Evolutionary conservation across 2,888 invertebrate genomes (phyloP).

Genomic region (Diploptera punctata): DNA sequence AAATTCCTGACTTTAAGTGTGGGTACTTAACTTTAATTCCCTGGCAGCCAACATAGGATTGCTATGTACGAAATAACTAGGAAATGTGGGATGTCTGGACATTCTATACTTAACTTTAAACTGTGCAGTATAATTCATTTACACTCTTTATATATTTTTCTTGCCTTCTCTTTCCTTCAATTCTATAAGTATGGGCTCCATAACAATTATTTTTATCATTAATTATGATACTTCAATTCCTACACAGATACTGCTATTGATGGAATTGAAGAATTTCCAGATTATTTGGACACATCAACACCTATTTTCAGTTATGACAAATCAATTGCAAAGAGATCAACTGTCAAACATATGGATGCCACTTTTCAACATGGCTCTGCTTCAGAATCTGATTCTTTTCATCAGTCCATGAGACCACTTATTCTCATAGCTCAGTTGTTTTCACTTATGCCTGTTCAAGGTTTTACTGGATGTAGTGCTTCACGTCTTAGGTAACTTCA

Average conservation of each 20-base stretch:
- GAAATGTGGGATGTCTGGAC: too few species aligned
- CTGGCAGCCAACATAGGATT: too few species aligned
- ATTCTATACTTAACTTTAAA: too few species aligned
- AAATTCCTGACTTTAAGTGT: too few species aligned
- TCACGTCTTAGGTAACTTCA: not conserved
- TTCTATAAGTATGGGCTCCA: too few species aligned
- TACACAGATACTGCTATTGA: not conserved
- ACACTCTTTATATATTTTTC: too few species aligned
- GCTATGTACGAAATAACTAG: too few species aligned
- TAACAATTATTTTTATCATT: too few species aligned
- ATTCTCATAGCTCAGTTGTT: not conserved
- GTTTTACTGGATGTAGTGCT: not conserved
- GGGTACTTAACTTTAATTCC: too few species aligned
- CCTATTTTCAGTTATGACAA: not conserved
- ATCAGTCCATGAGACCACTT: not conserved
- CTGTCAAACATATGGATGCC: not conserved
- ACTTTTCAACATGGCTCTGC: not conserved
- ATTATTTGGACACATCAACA: not conserved
- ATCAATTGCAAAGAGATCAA: not conserved
- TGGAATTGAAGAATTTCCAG: not conserved
- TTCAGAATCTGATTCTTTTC: conserved; percentile 4
- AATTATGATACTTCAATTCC: too few species aligned
- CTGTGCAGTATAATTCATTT: too few species aligned
- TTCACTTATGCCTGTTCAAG: not conserved
- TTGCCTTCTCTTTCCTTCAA: too few species aligned